phyloP scores from a whole-genome alignment of 2,888 invertebrate species.

The Galerucella calmariensis region DNA sequence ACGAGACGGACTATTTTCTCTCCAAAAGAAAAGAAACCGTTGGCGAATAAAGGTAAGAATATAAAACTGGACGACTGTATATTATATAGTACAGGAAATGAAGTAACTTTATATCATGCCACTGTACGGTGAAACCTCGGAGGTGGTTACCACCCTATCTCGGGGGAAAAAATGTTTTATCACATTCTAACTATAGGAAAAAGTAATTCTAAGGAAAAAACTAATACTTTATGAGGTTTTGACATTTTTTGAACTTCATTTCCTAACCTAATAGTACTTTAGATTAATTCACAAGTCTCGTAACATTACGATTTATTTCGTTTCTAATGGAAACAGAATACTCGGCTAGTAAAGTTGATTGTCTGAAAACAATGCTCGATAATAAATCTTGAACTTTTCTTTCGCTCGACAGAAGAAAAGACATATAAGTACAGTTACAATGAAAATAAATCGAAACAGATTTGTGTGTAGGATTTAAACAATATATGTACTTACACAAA shows the following conservation, averaged over 20 bases:
- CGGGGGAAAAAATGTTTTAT: no score
- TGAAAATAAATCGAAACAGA: slow-evolving; percentile 18
- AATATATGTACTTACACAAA: neutral
- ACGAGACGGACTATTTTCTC: slow-evolving; percentile 51
- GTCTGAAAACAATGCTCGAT: neutral
- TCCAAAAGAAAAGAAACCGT: slow-evolving; percentile 57
- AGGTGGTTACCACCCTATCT: no score
- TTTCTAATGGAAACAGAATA: slow-evolving; percentile 1
- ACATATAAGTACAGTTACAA: slow-evolving; percentile 6
- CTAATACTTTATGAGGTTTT: no score
- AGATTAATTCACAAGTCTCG: neutral
- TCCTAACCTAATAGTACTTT: neutral
- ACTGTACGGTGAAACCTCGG: no score
- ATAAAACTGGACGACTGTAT: no score
- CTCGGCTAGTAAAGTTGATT: neutral
- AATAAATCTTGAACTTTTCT: slow-evolving; percentile 18
- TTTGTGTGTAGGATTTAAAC: slow-evolving; percentile 20
- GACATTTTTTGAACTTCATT: neutral
- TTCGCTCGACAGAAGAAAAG: slow-evolving; percentile 12
- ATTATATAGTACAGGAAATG: no score
- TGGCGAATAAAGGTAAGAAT: slow-evolving; percentile 44
- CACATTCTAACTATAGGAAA: no score
- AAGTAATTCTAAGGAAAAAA: no score
- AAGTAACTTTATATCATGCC: no score
- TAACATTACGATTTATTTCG: neutral